Percentiles rank a stretch among this genome's conserved stretches.
Conservation (phyloP, 2,888 invertebrate species). For the Latheticus oryzae region DNA sequence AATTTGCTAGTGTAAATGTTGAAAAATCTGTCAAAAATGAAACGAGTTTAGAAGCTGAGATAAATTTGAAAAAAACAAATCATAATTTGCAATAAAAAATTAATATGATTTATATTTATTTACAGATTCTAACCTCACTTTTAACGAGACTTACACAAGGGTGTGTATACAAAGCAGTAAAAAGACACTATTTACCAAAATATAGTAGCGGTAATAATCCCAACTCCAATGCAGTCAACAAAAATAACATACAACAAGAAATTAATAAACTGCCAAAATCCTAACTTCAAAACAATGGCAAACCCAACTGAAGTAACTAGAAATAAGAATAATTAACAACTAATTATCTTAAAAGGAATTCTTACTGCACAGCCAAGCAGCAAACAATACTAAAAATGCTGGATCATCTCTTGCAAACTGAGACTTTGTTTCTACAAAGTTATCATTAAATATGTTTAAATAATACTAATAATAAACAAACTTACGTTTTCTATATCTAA, state of each 20-base stretch:
- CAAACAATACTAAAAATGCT: conserved; percentile 93
- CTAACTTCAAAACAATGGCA: conserved; percentile 80
- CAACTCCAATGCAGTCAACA: conserved; percentile 93
- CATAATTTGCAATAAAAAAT: too few species aligned
- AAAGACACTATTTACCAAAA: conserved; percentile 77
- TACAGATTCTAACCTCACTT: too few species aligned
- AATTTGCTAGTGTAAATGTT: too few species aligned
- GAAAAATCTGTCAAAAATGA: too few species aligned
- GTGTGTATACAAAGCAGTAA: background rate
- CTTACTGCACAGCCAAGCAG: conserved; percentile 85
- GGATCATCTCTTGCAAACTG: conserved; percentile 99
- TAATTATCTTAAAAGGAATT: conserved; percentile 45
- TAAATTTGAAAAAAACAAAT: too few species aligned
- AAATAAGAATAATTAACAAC: too few species aligned
- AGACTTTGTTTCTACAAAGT: conserved; percentile 89
- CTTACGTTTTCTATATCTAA: conserved; percentile 97
- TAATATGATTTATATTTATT: too few species aligned
- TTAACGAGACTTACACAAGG: too few species aligned
- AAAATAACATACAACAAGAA: conserved; percentile 94
- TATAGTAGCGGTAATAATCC: conserved; percentile 85
- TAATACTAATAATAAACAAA: conserved; percentile 46
- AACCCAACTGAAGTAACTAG: conserved; percentile 90
- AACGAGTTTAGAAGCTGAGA: too few species aligned
- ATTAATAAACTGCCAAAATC: conserved; percentile 76
- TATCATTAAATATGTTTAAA: conserved; percentile 2